phyloP scores from a whole-genome alignment of 2,113 vertebrate genomes.

The Ceyx margarethae region DNA sequence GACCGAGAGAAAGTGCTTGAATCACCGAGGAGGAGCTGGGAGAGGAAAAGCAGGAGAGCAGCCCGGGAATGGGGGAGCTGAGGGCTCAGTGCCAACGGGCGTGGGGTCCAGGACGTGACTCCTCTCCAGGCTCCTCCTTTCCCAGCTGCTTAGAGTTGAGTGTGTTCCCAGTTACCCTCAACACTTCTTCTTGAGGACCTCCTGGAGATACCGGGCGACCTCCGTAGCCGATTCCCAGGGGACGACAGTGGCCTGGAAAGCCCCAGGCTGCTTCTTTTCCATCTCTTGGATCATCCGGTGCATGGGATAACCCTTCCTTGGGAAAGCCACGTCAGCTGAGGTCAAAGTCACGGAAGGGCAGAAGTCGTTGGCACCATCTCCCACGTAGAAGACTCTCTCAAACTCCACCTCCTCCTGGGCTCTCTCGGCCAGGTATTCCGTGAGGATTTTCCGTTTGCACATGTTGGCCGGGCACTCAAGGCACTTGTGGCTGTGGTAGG shows the following conservation, averaged over 20 bases:
- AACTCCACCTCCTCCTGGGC: constrained; percentile 82
- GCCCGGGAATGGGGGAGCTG: background rate
- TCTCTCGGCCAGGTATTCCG: constrained; percentile 84
- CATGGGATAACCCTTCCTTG: constrained; percentile 90
- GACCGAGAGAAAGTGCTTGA: constrained; percentile 20
- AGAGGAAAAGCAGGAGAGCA: background rate
- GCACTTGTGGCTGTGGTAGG: constrained; percentile 92
- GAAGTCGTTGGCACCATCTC: constrained; percentile 96
- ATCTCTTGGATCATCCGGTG: constrained; percentile 86
- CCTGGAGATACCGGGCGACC: constrained; percentile 83
- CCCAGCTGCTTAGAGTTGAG: background rate
- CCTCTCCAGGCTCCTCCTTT: background rate
- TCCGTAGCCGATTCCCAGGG: constrained; percentile 88
- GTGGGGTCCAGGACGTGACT: accelerated
- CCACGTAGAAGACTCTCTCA: constrained; percentile 89
- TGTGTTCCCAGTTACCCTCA: constrained; percentile 15
- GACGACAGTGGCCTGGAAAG: constrained; percentile 84
- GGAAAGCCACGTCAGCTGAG: constrained; percentile 84
- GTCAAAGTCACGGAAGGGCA: constrained; percentile 83
- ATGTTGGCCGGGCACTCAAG: constrained; percentile 89
- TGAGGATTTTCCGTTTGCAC: constrained; percentile 91
- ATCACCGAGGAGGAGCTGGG: background rate
- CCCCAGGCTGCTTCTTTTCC: constrained; percentile 80
- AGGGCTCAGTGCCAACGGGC: background rate
- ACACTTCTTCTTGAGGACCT: constrained; percentile 72